Evolutionary conservation across 2,888 invertebrate genomes (phyloP), one percentile per base, ranked within the genome.

Genomic region (Drosophila nr. perissopoda): DNA sequence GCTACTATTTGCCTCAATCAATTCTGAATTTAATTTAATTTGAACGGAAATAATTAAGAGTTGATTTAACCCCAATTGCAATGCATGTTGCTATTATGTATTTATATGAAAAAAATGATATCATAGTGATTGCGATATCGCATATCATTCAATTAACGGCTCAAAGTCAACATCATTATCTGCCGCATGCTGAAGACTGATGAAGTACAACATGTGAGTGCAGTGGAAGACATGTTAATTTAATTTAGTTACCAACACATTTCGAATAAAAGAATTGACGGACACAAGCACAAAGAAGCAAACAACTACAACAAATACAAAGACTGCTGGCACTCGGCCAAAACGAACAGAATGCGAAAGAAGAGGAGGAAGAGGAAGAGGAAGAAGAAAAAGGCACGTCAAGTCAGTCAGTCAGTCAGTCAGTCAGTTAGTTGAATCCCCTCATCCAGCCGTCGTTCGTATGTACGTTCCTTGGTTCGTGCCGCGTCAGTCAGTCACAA

Each of bases 401-500:
- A 76, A 70, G 66, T 61, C 63, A 27, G 34, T 62, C 48, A 51
- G 53, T 49, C 53, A n/a, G 33, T 11, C 34, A 69, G 66, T 59
- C 63, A 29, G 31, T 63, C 38, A 53, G 52, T 49, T 36, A 16
- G 25, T 46, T 21, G 21, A 51, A 61, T 62, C 51, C 54, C 40
- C 54, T 70, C 70, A 58, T 52, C 57, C 72, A 72, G 58, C 16
- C 38, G 21, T 11, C n/a, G 36, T 7, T n/a, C 8, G 42, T 31
- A 29, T 5, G 29, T 21, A 42, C 16, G 31, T 60, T 48, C 29
- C 25, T 42, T 53, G 34, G 49, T 80, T 81, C 78, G 79, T 74
- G 78, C 64, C 27, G 53, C 64, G 79, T 81, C 78, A 76, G 71
- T 80, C 65, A 77, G 64, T 77, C 64, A 64, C 62, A 77, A 74